Percentiles rank a stretch among this genome's conserved stretches.
Conservation (phyloP, 2,888 invertebrate species). For the Anticlea derivata region DNA sequence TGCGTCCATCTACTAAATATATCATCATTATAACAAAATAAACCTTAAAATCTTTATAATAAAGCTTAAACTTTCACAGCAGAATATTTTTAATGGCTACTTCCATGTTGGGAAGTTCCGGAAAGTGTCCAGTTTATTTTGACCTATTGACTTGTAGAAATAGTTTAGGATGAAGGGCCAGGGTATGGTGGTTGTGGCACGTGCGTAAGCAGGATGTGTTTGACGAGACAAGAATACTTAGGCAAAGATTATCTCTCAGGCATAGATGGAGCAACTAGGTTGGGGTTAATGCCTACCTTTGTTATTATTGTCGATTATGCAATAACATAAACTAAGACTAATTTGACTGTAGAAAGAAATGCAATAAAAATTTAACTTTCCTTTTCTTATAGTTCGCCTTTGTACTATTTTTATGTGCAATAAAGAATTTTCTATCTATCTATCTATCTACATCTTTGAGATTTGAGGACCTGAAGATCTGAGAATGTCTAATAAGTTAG, state of each 20-base stretch:
- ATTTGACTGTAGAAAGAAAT: too few relatives aligned
- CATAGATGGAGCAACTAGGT: not conserved
- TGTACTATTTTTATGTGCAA: not conserved
- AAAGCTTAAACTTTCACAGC: not conserved
- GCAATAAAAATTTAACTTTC: too few relatives aligned
- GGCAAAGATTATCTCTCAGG: conserved; percentile 3
- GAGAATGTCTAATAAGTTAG: too few relatives aligned
- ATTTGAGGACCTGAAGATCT: too few relatives aligned
- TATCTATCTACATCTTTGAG: too few relatives aligned
- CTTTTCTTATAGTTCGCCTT: too few relatives aligned
- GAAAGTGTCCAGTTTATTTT: conserved; percentile 5
- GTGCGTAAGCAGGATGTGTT: conserved; percentile 18
- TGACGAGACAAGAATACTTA: conserved; percentile 18
- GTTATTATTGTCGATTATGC: too few relatives aligned
- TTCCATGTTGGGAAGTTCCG: conserved; percentile 11
- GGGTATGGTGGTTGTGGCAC: conserved; percentile 5
- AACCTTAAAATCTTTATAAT: not conserved
- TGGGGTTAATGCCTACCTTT: too few relatives aligned
- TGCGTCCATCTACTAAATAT: not conserved
- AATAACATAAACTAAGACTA: too few relatives aligned
- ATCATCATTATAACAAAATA: not conserved
- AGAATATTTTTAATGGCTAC: not conserved
- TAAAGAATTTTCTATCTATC: too few relatives aligned
- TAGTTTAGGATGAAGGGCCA: not conserved
- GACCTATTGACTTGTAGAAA: not conserved